Evolutionary conservation across 2,797 vertebrate species (phyloP).

Genomic region (Dallia pectoralis): DNA sequence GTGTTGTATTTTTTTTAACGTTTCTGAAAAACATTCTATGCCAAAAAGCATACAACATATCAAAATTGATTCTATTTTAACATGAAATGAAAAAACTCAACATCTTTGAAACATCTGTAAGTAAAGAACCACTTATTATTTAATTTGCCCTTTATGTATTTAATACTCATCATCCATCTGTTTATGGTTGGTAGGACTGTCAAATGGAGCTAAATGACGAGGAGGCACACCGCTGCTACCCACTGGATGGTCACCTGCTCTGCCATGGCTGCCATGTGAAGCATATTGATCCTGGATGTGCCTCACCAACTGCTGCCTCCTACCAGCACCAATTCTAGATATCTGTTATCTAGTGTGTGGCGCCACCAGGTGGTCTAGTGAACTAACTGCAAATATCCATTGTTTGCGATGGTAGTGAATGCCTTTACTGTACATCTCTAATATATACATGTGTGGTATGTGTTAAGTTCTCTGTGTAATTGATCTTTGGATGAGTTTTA

Average conservation of each 20-base stretch:
- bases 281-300: constrained; percentile 77
- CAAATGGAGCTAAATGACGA: constrained; percentile 92
- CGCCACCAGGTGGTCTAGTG: constrained; percentile 58
- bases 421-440: constrained; percentile 34
- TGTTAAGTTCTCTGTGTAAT: not conserved
- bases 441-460: not conserved
- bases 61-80: no score
- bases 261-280: constrained; percentile 92
- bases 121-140: not conserved
- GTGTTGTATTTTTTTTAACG: no score
- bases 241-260: constrained; percentile 87
- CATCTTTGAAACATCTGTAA: not conserved
- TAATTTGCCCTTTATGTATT: not conserved
- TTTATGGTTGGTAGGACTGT: constrained; percentile 80
- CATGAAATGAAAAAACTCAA: no score
- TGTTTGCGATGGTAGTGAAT: constrained; percentile 10
- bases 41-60: no score
- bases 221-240: constrained; percentile 94
- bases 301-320: constrained; percentile 50
- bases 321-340: constrained; percentile 70
- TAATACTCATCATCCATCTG: not conserved
- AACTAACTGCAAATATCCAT: constrained; percentile 34
- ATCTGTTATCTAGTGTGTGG: constrained; percentile 25
- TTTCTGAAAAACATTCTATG: no score
- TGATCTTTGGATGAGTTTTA: not conserved